Evolutionary conservation across 2,888 invertebrate genomes (phyloP).

Genomic region (Trimorus sp.): DNA sequence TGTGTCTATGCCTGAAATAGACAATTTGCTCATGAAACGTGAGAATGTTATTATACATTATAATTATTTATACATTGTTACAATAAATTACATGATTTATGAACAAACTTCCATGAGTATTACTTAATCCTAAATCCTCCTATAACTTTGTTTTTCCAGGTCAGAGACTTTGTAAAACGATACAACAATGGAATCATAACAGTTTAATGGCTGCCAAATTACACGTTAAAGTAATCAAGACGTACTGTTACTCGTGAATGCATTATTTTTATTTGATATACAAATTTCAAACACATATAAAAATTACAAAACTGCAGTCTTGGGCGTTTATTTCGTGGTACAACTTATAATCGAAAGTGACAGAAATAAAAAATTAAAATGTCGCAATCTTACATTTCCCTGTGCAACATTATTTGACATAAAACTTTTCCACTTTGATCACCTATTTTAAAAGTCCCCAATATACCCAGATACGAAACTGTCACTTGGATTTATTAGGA

Average conservation of each 20-base stretch:
- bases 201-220: too few species aligned
- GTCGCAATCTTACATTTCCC: too few species aligned
- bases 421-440: too few species aligned
- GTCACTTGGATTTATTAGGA: too few species aligned
- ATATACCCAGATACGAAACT: too few species aligned
- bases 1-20: constrained; percentile 40
- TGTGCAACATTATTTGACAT: too few species aligned
- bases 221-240: too few species aligned
- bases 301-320: constrained; percentile 51
- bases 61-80: constrained; percentile 62
- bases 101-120: constrained; percentile 4
- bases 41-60: constrained; percentile 56
- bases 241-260: not conserved
- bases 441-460: too few species aligned
- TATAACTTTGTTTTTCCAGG: not conserved
- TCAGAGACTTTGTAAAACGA: too few species aligned
- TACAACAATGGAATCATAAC: too few species aligned
- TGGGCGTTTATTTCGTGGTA: constrained; percentile 11
- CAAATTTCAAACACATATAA: constrained; percentile 34
- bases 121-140: not conserved
- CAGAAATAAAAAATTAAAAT: too few species aligned
- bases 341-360: not conserved
- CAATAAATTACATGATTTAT: constrained; percentile 55
- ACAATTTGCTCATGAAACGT: constrained; percentile 55
- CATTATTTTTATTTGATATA: constrained; percentile 24